Evolutionary conservation across 2,888 invertebrate genomes (phyloP), one percentile per base, ranked within the genome.

Genomic region (Pyrrhosoma nymphula): DNA sequence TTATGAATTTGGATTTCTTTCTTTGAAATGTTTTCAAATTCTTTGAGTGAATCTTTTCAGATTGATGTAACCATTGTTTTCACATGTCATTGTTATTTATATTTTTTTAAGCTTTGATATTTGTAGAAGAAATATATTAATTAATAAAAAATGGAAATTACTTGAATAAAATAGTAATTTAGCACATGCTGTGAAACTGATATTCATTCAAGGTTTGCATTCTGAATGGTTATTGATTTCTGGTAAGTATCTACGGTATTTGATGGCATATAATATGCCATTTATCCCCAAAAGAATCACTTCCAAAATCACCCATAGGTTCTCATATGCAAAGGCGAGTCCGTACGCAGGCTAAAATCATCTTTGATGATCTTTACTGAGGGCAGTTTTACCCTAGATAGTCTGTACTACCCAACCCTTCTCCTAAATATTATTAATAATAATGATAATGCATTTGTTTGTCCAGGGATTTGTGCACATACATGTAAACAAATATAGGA

Each of bases 71-170:
- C 39, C 47, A 93, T 69, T 93, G 93, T 47, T 93, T 93, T 93
- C 69, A 93, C 63, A 47, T 93, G 89, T 63, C 69, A 69, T 93
- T 63, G 93, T 93, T 93, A 93, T 69, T 93, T 69, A 93, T 93
- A 69, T 93, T 69, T 93, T 82, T 93, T 93, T 75, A 93, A 93
- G 93, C 93, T 93, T 93, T 93, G 69, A 93, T 69, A 93, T 93
- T 93, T 93, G 93, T 93, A 93, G 93, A 63, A 93, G 82, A 93
- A 93, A 93, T 93, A 93, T 93, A 93, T 69, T 39, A 93, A 93
- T 93, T 69, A 93, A 93, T 89, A 89, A 89, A 89, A 89, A 89
- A 89, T 89, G 47, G 89, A 56, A 89, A 56, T 89, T 56, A 47
- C 89, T 56, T 89, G 89, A 47, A 89, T 89, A 55, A 89, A 23